These are phyloP conservation scores for Lissonota sp. DNA, from an alignment of 2,888 invertebrate species.

Conservation along the genomic window DNA sequence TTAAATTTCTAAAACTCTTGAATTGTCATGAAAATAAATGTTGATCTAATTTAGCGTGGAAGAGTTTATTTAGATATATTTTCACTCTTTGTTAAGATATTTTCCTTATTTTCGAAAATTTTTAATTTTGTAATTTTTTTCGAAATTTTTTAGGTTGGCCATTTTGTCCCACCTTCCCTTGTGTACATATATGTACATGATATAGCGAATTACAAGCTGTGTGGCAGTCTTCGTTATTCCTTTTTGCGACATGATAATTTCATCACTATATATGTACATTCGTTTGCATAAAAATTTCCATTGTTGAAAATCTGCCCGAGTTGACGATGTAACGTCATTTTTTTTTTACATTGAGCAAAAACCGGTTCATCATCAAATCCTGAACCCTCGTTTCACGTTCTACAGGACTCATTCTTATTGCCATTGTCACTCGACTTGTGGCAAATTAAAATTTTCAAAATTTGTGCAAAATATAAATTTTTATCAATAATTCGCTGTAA, in stretches of 20 bases:
- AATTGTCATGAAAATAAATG: no score
- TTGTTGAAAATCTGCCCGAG: conserved; percentile 42
- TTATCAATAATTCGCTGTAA: no score
- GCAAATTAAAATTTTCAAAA: conserved; percentile 2
- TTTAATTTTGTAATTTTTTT: no score
- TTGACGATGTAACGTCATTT: conserved; percentile 1
- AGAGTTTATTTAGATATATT: no score
- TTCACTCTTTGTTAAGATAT: no score
- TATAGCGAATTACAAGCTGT: conserved; percentile 47
- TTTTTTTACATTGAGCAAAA: conserved; percentile 8
- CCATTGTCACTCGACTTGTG: conserved; percentile 29
- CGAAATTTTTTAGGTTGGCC: no score
- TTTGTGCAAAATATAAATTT: no score
- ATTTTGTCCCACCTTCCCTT: no score
- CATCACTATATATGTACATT: conserved; percentile 17
- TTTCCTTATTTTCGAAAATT: no score
- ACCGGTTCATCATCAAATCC: conserved; percentile 53
- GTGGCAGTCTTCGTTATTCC: conserved; percentile 45
- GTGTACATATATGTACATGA: no score
- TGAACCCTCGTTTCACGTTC: conserved; percentile 35
- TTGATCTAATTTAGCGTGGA: no score
- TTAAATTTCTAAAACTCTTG: no score
- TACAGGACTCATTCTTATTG: conserved; percentile 1
- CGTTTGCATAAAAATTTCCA: conserved; percentile 18
- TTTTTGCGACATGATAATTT: conserved; percentile 58